Evolutionary conservation across 2,888 invertebrate species (phyloP), one percentile per base, ranked within the genome.

Genomic region (Trichopria drosophilae): DNA sequence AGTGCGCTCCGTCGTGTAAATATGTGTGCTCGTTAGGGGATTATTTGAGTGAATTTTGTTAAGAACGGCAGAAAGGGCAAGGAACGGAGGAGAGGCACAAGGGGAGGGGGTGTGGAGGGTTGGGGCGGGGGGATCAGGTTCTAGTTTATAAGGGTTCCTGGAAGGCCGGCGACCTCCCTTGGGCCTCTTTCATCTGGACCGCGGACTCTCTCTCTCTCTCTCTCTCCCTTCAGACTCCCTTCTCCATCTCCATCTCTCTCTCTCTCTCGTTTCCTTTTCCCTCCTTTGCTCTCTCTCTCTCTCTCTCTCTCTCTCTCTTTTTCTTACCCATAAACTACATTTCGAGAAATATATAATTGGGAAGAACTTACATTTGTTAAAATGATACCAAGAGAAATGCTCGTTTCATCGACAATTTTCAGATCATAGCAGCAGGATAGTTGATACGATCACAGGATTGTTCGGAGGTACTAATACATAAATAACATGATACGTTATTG

Each of bases 101-200:
- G 61, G 57, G 3, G 20, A 16, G 31, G 18, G 5, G 22, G 22
- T 24, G 39, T 24, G 7, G 7, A 32, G 9, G n/a, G 23, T 23
- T 35, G 36, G 19, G 22, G 36, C 13, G 39, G 39, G 36, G 52
- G 52, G 61, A 64, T 61, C 63, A 66, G 66, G 66, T 70, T 68
- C 71, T 61, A 70, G 72, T 73, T 73, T 71, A 67, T 67, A 70
- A 71, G 68, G 69, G 68, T 72, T 72, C 71, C 68, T 70, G 68
- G 71, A 72, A 73, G 72, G 70, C 70, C 69, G 70, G 71, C 68
- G 68, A 69, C 71, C 69, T 69, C 67, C 68, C 68, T 67, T 64
- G 68, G 67, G 65, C 61, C 64, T 65, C 68, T 51, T 73, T 73
- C 69, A 73, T 72, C 71, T 66, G 67, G 62, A 64, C 67, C 69